These are phyloP conservation scores for Ectropis crepuscularia DNA, from an alignment of 2,888 invertebrate genomes.

Conservation along the genomic window DNA sequence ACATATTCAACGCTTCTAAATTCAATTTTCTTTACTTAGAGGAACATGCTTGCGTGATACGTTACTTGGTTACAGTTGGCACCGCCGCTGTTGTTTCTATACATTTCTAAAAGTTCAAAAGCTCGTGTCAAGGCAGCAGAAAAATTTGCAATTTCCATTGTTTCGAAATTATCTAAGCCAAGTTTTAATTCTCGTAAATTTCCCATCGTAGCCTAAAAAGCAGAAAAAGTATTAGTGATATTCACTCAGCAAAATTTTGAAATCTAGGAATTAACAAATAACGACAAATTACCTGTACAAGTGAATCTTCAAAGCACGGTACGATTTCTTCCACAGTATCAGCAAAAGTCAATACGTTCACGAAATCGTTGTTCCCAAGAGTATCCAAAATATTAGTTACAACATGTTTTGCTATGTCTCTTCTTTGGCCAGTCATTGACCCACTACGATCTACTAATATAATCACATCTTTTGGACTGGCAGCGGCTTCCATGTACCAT, in stretches of 20 bases:
- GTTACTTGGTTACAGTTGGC: slow-evolving; percentile 85
- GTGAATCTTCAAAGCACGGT: slow-evolving; percentile 93
- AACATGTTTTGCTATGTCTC: slow-evolving; percentile 95
- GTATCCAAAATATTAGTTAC: slow-evolving; percentile 97
- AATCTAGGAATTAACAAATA: neutral
- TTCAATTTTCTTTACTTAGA: neutral
- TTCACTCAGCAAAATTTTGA: neutral
- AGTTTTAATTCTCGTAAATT: slow-evolving; percentile 93
- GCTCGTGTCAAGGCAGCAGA: slow-evolving; percentile 94
- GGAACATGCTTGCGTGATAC: neutral
- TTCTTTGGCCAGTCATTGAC: slow-evolving; percentile 94
- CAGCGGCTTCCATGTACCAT: slow-evolving; percentile 99
- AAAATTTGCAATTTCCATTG: slow-evolving; percentile 97
- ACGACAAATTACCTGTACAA: slow-evolving; percentile 90
- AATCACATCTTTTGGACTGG: slow-evolving; percentile 97
- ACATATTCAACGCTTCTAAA: neutral
- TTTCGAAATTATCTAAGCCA: slow-evolving; percentile 90
- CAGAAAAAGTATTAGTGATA: slow-evolving; percentile 22
- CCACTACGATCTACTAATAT: slow-evolving; percentile 95
- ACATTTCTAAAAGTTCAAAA: slow-evolving; percentile 92
- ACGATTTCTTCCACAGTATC: slow-evolving; percentile 92
- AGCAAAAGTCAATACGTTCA: slow-evolving; percentile 97
- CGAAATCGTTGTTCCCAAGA: slow-evolving; percentile 98
- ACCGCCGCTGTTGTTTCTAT: slow-evolving; percentile 86
- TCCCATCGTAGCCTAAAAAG: slow-evolving; percentile 91